These are phyloP conservation scores for Aphelenchoides besseyi DNA, from an alignment of 1,140 invertebrate genomes.

Conservation along the genomic window DNA sequence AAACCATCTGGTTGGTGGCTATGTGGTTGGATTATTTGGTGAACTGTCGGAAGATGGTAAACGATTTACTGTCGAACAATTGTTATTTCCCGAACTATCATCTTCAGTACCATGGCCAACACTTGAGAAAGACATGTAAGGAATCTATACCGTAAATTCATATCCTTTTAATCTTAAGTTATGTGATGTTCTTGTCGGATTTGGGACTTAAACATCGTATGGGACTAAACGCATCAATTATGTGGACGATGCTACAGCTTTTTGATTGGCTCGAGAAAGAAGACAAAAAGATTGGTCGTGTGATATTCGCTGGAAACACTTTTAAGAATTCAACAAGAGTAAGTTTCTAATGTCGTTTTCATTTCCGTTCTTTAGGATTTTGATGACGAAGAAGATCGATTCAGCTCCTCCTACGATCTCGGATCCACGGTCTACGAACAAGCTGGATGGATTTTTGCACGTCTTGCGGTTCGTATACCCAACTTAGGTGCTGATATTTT, in stretches of 20 bases:
- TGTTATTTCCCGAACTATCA: slow-evolving; percentile 31
- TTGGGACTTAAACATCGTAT: slow-evolving; percentile 21
- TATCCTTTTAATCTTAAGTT: slow-evolving; percentile 33
- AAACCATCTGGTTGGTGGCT: slow-evolving; percentile 35
- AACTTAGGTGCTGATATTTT: not conserved
- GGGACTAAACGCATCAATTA: slow-evolving; percentile 31
- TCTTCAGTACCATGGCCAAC: slow-evolving; percentile 37
- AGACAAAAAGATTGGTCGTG: slow-evolving; percentile 18
- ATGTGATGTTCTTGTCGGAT: slow-evolving; percentile 43
- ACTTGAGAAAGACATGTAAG: slow-evolving; percentile 39
- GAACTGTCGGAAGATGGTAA: slow-evolving; percentile 17
- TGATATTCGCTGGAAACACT: slow-evolving; percentile 42
- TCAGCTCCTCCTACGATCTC: not conserved
- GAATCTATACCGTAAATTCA: not conserved
- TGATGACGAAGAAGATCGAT: not conserved
- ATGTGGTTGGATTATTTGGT: slow-evolving; percentile 39
- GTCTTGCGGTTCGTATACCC: not conserved
- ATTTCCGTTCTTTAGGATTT: slow-evolving; percentile 10
- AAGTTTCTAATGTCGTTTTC: slow-evolving; percentile 32
- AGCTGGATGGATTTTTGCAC: not conserved
- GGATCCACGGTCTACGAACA: slow-evolving; percentile 4
- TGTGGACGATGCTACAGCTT: slow-evolving; percentile 22
- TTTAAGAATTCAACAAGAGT: slow-evolving; percentile 22
- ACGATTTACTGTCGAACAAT: slow-evolving; percentile 31
- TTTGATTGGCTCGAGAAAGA: not conserved